These are phyloP conservation scores for Alentia gelatinosa DNA, from an alignment of 2,888 invertebrate species.

Conservation along the genomic window DNA sequence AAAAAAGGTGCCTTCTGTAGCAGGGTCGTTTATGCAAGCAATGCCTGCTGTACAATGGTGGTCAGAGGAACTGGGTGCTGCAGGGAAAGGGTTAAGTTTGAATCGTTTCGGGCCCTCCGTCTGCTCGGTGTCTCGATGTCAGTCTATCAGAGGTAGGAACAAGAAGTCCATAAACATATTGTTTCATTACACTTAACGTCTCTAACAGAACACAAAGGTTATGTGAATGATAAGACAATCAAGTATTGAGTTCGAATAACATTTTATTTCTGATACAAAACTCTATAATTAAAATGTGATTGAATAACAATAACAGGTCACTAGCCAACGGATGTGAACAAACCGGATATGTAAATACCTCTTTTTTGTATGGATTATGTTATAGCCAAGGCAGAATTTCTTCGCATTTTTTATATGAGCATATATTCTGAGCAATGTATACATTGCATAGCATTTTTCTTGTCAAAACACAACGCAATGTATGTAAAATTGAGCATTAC, in stretches of 20 bases:
- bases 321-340: constrained; percentile 29
- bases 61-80: no score
- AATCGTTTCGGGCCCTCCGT: no score
- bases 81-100: no score
- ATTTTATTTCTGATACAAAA: constrained; percentile 30
- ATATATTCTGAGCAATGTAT: constrained; percentile 33
- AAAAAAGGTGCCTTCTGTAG: no score
- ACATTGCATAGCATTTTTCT: constrained; percentile 36
- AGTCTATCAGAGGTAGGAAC: no score
- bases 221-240: no score
- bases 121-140: no score
- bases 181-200: neutral
- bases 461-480: constrained; percentile 33
- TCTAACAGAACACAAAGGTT: neutral
- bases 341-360: constrained; percentile 39
- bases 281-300: constrained; percentile 9
- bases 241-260: neutral
- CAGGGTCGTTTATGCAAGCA: no score
- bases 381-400: constrained; percentile 34
- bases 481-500: constrained; percentile 39
- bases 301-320: constrained; percentile 37
- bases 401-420: constrained; percentile 13
- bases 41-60: no score
- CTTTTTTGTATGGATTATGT: constrained; percentile 11
- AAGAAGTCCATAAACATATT: no score